Evolutionary conservation across 2,888 invertebrate genomes (phyloP).

Genomic region (Sepiola atlantica): DNA sequence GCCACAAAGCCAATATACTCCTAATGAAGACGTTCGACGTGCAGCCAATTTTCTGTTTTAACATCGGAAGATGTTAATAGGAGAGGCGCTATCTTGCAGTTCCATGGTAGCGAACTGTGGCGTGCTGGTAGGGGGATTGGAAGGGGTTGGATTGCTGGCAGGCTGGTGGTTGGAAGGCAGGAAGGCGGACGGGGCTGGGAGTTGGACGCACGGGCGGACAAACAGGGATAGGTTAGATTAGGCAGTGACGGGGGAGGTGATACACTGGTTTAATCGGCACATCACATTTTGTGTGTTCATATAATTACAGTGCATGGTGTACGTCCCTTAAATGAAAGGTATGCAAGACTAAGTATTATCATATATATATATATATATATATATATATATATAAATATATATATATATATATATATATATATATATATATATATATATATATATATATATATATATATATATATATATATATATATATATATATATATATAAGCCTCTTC

Average conservation of each 20-base stretch:
- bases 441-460: too few relatives aligned
- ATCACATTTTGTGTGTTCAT: background rate
- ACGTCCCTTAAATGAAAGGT: background rate
- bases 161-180: background rate
- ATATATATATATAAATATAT: too few relatives aligned
- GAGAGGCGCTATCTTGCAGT: conserved; percentile 32
- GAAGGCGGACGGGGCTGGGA: background rate
- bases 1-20: conserved; percentile 16
- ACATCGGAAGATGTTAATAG: conserved; percentile 1
- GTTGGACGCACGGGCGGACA: background rate
- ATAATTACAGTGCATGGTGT: background rate
- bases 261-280: background rate
- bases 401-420: background rate
- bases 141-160: background rate
- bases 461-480: too few relatives aligned
- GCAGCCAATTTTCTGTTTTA: conserved; percentile 22
- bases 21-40: conserved; percentile 19
- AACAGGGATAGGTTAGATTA: background rate
- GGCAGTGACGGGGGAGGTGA: too few relatives aligned
- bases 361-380: background rate
- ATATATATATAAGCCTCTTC: too few relatives aligned
- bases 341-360: too few relatives aligned
- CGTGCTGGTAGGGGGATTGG: background rate
- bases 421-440: too few relatives aligned
- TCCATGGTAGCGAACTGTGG: background rate